phyloP scores from a whole-genome alignment of 2,113 vertebrate genomes.

The Pedetes capensis region DNA sequence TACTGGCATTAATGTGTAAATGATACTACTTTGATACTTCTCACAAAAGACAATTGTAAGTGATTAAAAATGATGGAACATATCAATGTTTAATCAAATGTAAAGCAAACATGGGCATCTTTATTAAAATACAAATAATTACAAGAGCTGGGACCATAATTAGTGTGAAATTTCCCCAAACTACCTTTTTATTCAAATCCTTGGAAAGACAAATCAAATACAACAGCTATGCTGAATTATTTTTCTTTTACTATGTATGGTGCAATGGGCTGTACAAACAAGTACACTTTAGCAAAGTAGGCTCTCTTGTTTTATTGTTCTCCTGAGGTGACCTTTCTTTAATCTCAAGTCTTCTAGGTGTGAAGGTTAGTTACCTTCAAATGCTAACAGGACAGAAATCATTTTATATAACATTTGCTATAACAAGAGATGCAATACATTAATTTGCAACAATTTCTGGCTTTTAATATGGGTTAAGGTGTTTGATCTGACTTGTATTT shows the following conservation, averaged over 20 bases:
- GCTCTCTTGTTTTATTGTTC: neutral
- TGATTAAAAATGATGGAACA: neutral
- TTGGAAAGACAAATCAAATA: neutral
- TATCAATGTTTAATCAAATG: neutral
- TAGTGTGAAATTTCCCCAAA: neutral
- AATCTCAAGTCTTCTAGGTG: neutral
- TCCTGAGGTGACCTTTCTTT: neutral
- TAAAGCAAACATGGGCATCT: neutral
- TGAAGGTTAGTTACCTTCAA: conserved; percentile 53
- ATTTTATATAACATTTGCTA: conserved; percentile 40
- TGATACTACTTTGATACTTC: neutral
- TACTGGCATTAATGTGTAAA: neutral
- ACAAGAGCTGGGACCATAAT: neutral
- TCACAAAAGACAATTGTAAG: neutral
- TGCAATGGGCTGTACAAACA: neutral
- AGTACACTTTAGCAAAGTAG: neutral
- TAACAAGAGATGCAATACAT: neutral
- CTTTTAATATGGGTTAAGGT: neutral
- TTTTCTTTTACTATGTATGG: conserved; percentile 38
- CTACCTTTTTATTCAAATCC: neutral
- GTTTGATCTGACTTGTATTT: neutral
- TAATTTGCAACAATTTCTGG: neutral
- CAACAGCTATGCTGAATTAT: neutral
- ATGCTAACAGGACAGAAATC: conserved; percentile 19
- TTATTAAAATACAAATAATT: neutral